Conservation (phyloP, 2,113 vertebrate genomes). For the Butorides virescens region DNA sequence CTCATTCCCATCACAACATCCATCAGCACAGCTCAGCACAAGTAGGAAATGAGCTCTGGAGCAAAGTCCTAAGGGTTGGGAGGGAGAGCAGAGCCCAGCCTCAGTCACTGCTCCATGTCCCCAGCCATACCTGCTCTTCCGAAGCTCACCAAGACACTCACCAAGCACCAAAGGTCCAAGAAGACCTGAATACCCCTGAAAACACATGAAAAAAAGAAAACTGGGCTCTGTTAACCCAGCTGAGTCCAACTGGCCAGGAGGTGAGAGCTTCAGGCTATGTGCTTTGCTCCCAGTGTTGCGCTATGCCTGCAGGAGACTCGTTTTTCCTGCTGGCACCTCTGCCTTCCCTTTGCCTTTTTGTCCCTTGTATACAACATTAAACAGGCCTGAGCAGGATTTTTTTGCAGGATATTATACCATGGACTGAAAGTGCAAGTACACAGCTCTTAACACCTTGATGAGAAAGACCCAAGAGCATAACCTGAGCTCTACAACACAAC, state of each 20-base stretch:
- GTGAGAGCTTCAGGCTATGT: background rate
- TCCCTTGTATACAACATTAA: background rate
- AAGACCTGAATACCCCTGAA: background rate
- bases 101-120: accelerated
- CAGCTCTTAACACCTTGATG: accelerated
- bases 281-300: background rate
- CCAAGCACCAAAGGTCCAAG: background rate
- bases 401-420: background rate
- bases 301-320: background rate
- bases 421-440: no score
- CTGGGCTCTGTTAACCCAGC: background rate
- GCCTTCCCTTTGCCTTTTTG: background rate
- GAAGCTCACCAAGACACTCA: background rate
- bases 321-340: background rate
- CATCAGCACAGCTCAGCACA: background rate
- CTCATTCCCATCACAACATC: background rate
- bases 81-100: background rate
- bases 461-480: background rate
- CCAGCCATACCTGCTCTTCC: background rate
- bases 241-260: background rate
- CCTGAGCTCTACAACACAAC: background rate
- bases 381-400: background rate
- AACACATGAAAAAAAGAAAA: background rate
- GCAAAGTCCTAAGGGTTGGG: background rate
- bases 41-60: background rate